These are phyloP conservation scores for Cryptomyrus ogoouensis DNA, from an alignment of 2,113 vertebrate species.

Conservation along the genomic window DNA sequence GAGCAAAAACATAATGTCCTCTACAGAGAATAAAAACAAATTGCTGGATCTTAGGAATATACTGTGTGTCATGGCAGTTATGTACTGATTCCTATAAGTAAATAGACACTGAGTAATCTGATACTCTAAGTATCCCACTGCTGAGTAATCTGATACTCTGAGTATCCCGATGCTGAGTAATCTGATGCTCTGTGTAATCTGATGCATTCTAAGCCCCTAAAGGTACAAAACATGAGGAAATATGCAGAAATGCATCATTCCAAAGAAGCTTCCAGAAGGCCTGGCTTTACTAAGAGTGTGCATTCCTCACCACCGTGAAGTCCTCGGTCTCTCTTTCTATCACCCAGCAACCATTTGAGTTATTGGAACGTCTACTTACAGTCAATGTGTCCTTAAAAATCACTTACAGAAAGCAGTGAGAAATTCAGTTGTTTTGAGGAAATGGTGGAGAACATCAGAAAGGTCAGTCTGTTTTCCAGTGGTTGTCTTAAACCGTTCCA, in stretches of 20 bases:
- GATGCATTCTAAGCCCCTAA: neutral
- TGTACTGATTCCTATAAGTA: neutral
- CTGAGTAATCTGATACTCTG: neutral
- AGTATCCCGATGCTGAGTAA: neutral
- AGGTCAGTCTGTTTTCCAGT: neutral
- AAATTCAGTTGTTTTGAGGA: neutral
- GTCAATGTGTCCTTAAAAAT: neutral
- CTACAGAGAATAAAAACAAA: neutral
- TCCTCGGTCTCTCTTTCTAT: neutral
- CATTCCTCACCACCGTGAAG: neutral
- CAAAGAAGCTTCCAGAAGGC: neutral
- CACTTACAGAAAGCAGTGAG: neutral
- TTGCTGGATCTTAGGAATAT: neutral
- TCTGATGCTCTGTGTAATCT: neutral
- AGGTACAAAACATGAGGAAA: neutral
- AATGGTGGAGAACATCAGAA: neutral
- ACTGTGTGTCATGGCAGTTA: neutral
- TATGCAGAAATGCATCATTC: neutral
- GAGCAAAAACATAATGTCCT: neutral
- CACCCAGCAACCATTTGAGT: neutral
- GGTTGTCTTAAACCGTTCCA: neutral
- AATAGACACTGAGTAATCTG: neutral
- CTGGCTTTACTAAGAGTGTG: neutral
- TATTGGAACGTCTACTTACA: neutral
- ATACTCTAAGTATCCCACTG: neutral